phyloP scores from a whole-genome alignment of 2,113 vertebrate species.

The Heterotilapia buettikoferi region DNA sequence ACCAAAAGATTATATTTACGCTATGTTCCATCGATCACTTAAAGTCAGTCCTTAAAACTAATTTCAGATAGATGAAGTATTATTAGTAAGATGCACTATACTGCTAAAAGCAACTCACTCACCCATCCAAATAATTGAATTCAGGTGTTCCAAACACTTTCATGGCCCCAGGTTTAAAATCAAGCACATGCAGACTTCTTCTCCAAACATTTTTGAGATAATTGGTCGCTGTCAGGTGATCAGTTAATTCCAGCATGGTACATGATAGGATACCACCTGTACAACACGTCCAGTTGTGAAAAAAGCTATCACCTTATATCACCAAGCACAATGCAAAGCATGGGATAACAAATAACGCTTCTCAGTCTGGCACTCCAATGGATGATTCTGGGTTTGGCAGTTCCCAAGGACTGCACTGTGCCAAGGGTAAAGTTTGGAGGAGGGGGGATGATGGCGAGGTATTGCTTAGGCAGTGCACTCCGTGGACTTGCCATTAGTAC shows the following conservation, averaged over 20 bases:
- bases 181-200: not conserved
- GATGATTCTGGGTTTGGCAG: not conserved
- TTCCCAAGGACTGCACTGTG: not conserved
- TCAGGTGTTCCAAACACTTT: not conserved
- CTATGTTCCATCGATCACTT: not conserved
- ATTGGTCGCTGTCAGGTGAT: not conserved
- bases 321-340: not conserved
- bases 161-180: not conserved
- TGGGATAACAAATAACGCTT: not conserved
- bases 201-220: not conserved
- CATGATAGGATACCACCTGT: not conserved
- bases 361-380: not conserved
- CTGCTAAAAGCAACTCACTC: not conserved
- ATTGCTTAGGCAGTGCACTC: not conserved
- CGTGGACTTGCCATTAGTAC: not conserved
- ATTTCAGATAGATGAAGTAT: not conserved
- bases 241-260: not conserved
- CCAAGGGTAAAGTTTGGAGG: not conserved
- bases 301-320: not conserved
- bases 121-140: not conserved
- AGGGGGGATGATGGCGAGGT: not conserved
- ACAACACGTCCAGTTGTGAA: not conserved
- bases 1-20: not conserved
- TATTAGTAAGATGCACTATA: not conserved
- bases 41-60: not conserved